phyloP scores from a whole-genome alignment of 1,140 invertebrate genomes.

The Gyrodactylus bullatarudis region DNA sequence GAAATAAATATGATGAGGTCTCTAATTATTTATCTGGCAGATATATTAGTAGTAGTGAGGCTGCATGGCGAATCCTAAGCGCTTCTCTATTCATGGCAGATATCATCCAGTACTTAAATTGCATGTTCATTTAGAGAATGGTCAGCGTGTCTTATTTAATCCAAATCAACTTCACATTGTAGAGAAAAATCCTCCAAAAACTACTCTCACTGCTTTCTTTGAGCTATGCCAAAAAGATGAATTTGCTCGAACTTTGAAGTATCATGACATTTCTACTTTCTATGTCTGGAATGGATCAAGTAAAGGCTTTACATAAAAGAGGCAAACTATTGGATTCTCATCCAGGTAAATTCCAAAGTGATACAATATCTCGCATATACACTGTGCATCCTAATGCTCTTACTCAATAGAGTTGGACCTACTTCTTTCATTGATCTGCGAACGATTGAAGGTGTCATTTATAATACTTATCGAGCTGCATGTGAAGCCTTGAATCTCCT shows the following conservation, averaged over 20 bases:
- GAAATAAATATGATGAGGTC: constrained; percentile 7
- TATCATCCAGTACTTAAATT: constrained; percentile 18
- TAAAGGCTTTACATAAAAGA: not conserved
- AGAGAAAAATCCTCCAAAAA: constrained; percentile 12
- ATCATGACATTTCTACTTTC: constrained; percentile 13
- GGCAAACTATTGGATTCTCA: not conserved
- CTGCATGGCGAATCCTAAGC: constrained; percentile 6
- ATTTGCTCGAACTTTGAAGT: constrained; percentile 13
- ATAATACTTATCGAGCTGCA: not conserved
- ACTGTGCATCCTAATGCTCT: too few relatives aligned
- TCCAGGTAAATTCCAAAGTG: not conserved
- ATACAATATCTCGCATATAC: not conserved
- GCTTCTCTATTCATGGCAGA: constrained; percentile 15
- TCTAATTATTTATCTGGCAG: constrained; percentile 6
- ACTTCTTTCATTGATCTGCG: not conserved
- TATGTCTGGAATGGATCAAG: constrained; percentile 12
- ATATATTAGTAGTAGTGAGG: constrained; percentile 7
- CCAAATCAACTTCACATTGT: constrained; percentile 11
- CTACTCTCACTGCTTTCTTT: constrained; percentile 20
- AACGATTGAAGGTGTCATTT: not conserved
- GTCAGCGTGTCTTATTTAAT: constrained; percentile 19
- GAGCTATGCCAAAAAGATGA: constrained; percentile 13
- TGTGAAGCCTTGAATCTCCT: not conserved
- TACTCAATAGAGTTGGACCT: too few relatives aligned
- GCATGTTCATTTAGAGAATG: constrained; percentile 21